Evolutionary conservation across 2,888 invertebrate species (phyloP), one percentile per base, ranked within the genome.

Genomic region (Nymphalis c-album): DNA sequence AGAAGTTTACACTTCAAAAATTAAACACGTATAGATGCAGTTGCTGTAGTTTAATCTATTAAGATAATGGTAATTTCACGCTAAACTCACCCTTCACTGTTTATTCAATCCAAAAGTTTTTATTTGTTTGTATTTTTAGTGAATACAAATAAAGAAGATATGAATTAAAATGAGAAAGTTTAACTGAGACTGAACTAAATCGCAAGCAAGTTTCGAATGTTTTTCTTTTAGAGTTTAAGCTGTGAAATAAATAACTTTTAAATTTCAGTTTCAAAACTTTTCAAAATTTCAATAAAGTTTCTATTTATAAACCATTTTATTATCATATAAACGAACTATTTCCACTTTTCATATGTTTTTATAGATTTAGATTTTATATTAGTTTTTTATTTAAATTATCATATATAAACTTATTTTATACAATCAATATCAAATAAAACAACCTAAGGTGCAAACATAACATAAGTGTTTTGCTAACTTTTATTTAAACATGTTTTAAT

Each of bases 161-260:
- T 26, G n/a, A 31, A 55, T 31, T 55, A 17, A 55, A 55, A 17
- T 31, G 53, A 55, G 13, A 55, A 51, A 55, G 26, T 55, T 55
- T 55, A 1, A 55, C 53, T 31, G 26, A 26, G 53, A 16, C n/a
- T 55, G 53, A 55, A 55, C 26, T 55, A 31, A 55, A 55, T 55
- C 31, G 53, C 26, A 17, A 31, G 53, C 40, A 13, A 40, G 40
- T 40, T 53, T 53, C n/a, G 17, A 55, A 55, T 55, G 31, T 55
- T 55, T 6, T 55, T 55, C 26, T 26, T 31, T 17, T 31, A 55
- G 7, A 55, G 31, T 55, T 55, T 55, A 31, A 26, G 1, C 13
- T 26, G 26, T 26, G 6, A 22, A 55, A 7, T 26, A 40, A 40
- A 40, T 40, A 40, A 13, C 13, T 40, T 40, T 40, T 13, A 40